A percentile compares a stretch with the other conserved stretches of the same genome.
Evolutionary conservation across 2,113 vertebrate genomes (phyloP).

Genomic region (Colaptes auratus): DNA sequence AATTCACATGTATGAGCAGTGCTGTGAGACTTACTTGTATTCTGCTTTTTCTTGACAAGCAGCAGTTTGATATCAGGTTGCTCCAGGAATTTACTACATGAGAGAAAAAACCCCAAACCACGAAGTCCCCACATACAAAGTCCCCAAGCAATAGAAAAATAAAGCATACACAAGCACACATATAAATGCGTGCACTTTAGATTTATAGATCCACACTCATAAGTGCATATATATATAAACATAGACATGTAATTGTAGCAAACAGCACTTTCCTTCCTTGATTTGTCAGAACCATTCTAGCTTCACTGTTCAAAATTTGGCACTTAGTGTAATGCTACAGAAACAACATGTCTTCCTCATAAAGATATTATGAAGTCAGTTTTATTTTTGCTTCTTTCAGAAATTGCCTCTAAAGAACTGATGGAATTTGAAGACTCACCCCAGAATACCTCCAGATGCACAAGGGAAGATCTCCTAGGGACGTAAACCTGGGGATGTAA

Average conservation of each 20-base stretch:
- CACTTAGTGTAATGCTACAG: neutral
- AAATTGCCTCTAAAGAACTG: constrained; percentile 4
- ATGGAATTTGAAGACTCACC: neutral
- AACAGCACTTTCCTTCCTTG: neutral
- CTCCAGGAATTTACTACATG: neutral
- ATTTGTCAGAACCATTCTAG: constrained; percentile 25
- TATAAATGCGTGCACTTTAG: neutral
- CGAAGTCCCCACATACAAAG: neutral
- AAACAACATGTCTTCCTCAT: neutral
- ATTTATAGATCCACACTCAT: fast-evolving
- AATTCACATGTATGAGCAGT: neutral
- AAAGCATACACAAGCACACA: neutral
- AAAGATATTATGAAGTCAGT: neutral
- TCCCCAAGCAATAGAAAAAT: neutral
- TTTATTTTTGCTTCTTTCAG: neutral
- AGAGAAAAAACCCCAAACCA: neutral
- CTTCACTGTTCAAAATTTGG: neutral
- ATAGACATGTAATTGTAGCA: neutral
- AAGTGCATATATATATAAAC: neutral
- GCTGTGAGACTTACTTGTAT: neutral
- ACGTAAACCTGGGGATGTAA: neutral
- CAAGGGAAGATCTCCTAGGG: neutral
- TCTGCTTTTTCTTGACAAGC: neutral
- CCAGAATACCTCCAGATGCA: neutral
- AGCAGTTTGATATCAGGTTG: neutral